A percentile compares a stretch with the other conserved stretches of the same genome.
phyloP scores from a whole-genome alignment of 2,888 invertebrate genomes.

The Leptura quadrifasciata region DNA sequence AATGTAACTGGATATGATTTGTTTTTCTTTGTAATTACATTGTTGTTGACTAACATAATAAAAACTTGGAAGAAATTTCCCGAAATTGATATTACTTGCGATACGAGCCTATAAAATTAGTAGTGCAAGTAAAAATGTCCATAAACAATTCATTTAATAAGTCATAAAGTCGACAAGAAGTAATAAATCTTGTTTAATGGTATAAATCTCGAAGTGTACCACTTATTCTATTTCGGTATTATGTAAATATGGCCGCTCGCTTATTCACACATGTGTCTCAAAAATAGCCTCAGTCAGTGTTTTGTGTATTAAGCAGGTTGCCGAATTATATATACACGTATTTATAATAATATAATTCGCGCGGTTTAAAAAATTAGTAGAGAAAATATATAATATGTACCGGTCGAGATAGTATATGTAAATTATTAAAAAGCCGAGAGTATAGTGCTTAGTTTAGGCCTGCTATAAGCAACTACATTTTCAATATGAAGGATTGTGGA shows the following conservation, averaged over 20 bases:
- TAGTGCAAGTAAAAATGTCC: not conserved
- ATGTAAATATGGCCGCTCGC: constrained; percentile 38
- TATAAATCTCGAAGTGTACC: constrained; percentile 28
- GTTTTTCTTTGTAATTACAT: not conserved
- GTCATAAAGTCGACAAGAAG: constrained; percentile 26
- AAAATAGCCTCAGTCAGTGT: constrained; percentile 41
- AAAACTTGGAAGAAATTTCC: not conserved
- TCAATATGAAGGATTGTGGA: constrained; percentile 4
- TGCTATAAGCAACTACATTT: not conserved
- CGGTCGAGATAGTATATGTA: too few species aligned
- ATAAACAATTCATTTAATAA: constrained; percentile 30
- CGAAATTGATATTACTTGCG: not conserved
- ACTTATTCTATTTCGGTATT: constrained; percentile 45
- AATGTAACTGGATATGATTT: not conserved
- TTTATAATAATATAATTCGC: constrained; percentile 4
- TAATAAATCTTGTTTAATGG: constrained; percentile 36
- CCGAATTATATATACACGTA: not conserved
- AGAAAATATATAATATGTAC: not conserved
- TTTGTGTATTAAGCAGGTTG: constrained; percentile 20
- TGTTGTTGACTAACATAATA: not conserved
- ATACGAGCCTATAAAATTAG: not conserved
- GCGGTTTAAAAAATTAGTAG: constrained; percentile 12
- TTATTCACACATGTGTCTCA: constrained; percentile 9
- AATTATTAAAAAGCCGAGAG: not conserved
- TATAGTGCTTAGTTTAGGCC: not conserved